A percentile compares a stretch with the other conserved stretches of the same genome.
Evolutionary conservation across 2,888 invertebrate genomes (phyloP).

Genomic region (Podabrus alpinus): DNA sequence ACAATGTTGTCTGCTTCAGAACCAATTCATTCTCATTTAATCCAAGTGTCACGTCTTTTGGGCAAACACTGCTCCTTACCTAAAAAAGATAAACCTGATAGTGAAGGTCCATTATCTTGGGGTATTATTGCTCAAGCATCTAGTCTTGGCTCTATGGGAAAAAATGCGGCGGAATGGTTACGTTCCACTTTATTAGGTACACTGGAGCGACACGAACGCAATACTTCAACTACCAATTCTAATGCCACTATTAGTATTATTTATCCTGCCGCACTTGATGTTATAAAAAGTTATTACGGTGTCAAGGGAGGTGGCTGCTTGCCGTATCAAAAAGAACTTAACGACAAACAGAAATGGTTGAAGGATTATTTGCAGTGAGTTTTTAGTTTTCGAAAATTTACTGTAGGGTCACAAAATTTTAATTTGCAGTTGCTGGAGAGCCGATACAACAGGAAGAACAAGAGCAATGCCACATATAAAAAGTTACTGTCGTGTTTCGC

Average conservation of each 20-base stretch:
- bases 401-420: constrained; percentile 6
- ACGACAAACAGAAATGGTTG: constrained; percentile 86
- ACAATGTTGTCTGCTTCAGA: background rate
- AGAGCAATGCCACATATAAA: constrained; percentile 96
- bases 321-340: constrained; percentile 73
- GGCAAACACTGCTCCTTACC: constrained; percentile 65
- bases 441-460: constrained; percentile 69
- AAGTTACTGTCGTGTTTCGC: constrained; percentile 78
- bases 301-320: constrained; percentile 85
- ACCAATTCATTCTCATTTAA: constrained; percentile 55
- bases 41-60: constrained; percentile 65
- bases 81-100: constrained; percentile 47
- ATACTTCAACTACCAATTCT: constrained; percentile 60
- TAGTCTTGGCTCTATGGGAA: constrained; percentile 86
- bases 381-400: constrained; percentile 17
- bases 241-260: constrained; percentile 63
- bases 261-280: constrained; percentile 83
- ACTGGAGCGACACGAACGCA: constrained; percentile 60
- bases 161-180: constrained; percentile 73
- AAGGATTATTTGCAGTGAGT: constrained; percentile 75
- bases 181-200: constrained; percentile 73
- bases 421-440: constrained; percentile 79
- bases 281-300: constrained; percentile 82
- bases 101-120: constrained; percentile 52
- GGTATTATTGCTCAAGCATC: constrained; percentile 83